Base-by-base conservation (phyloP, 2,888 invertebrate species). In the Syrphus vitripennis region DNA sequence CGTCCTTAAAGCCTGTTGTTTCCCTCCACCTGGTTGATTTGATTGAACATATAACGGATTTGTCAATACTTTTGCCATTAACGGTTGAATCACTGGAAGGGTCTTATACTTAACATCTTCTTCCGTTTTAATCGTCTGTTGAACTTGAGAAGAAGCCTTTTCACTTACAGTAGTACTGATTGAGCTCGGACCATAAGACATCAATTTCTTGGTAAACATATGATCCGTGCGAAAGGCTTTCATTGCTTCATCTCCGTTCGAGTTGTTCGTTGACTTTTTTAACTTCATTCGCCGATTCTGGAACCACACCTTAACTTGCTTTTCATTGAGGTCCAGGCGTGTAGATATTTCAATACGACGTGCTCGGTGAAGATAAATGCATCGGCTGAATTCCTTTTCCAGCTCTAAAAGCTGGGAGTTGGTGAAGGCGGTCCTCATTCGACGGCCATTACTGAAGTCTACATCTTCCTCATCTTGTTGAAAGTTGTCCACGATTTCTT, bases 251-350 rank as follows among this genome's bases (percentile, higher is more conserved):
- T 7, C 40, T 21, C 21, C 59, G 24, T 61, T 61, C 24, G 14
- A 1, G 0, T n/a, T 10, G 14, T 1, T 24, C 1, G 37, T 2
- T 10, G 16, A 9, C 9, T 53, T 74, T 19, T 74, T 74, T 0
- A 16, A 4, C 16, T 76, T 76, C 45, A 69, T 57, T 0, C 70
- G 26, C 1, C 59, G 76, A 19, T 77, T 77, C 12, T 69, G 69
- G 37, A 77, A 59, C 76, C 76, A 77, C 3, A 77, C 37, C 10
- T 77, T 77, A 0, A 69, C 48, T 4, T 69, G 76, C 4, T 16
- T 48, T 9, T 69, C 76, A 6, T 19, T 9, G 0, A 77, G 55
- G 1, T 29, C 40, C 4, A 77, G 48, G 1, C 76, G 34, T 14
- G 16, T 6, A n/a, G 69, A 57, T 19, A 69, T 77, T 29, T 69